Evolutionary conservation across 2,797 vertebrate genomes (phyloP).

Genomic region (Sciurus vulgaris): DNA sequence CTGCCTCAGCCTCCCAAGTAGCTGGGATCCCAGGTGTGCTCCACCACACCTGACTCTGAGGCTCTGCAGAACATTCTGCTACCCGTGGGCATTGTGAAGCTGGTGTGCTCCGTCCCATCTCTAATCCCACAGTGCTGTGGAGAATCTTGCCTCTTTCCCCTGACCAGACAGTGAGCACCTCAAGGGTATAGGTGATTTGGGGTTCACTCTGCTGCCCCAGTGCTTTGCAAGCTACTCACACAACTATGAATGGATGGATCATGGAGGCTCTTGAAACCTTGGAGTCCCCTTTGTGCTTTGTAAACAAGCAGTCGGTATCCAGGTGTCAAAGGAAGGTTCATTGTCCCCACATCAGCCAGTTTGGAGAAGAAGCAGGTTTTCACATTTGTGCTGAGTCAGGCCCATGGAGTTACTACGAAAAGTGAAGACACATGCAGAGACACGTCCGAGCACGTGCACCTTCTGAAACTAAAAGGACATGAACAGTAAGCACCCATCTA

Average conservation of each 20-base stretch:
- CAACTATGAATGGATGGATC: not conserved
- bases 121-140: not conserved
- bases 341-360: not conserved
- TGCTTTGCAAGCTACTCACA: not conserved
- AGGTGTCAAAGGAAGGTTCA: not conserved
- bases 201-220: not conserved
- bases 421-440: not conserved
- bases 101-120: not conserved
- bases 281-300: not conserved
- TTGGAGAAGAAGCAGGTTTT: not conserved
- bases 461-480: not conserved
- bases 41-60: no score
- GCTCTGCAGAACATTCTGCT: not conserved
- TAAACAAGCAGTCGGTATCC: not conserved
- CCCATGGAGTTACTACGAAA: not conserved
- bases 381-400: not conserved
- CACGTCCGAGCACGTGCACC: not conserved
- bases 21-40: no score
- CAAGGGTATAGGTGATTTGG: not conserved
- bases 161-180: not conserved
- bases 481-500: not conserved
- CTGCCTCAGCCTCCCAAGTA: no score
- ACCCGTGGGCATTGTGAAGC: accelerated
- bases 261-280: not conserved
- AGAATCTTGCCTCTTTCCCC: not conserved